These are phyloP conservation scores for Xiphias gladius DNA, from an alignment of 2,113 vertebrate genomes.

Conservation along the genomic window DNA sequence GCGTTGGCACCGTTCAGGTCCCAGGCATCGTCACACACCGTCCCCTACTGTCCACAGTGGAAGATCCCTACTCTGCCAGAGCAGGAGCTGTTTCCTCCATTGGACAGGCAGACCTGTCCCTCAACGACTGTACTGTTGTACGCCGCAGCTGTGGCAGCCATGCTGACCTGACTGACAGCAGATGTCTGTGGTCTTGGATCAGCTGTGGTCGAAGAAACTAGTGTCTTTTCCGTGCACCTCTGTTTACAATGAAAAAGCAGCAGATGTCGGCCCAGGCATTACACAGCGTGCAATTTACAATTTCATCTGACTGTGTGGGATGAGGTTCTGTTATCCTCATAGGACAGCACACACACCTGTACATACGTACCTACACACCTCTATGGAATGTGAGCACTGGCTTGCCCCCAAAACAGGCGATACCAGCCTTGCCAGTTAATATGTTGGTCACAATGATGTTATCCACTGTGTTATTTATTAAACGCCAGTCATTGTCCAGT, in stretches of 20 bases:
- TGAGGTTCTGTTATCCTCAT: conserved; percentile 55
- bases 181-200: too few relatives aligned
- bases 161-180: too few relatives aligned
- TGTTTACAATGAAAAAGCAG: not conserved
- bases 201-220: conserved; percentile 1
- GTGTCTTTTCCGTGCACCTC: not conserved
- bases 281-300: conserved; percentile 51
- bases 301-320: conserved; percentile 49
- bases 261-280: fast-evolving
- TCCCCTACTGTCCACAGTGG: conserved; percentile 59
- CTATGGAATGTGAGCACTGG: conserved; percentile 64
- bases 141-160: too few relatives aligned
- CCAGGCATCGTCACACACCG: conserved; percentile 69
- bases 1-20: conserved; percentile 48
- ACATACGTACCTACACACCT: not conserved
- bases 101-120: conserved; percentile 53
- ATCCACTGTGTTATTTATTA: conserved; percentile 23
- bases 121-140: conserved; percentile 9
- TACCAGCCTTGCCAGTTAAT: conserved; percentile 69
- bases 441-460: fast-evolving
- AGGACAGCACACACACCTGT: conserved; percentile 58
- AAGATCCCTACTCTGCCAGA: conserved; percentile 71
- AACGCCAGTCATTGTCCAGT: conserved; percentile 70
- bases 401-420: conserved; percentile 48
- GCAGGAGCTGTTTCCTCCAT: conserved; percentile 56